Conservation (phyloP, 2,888 invertebrate species). For the Caradrina clavipalpis region DNA sequence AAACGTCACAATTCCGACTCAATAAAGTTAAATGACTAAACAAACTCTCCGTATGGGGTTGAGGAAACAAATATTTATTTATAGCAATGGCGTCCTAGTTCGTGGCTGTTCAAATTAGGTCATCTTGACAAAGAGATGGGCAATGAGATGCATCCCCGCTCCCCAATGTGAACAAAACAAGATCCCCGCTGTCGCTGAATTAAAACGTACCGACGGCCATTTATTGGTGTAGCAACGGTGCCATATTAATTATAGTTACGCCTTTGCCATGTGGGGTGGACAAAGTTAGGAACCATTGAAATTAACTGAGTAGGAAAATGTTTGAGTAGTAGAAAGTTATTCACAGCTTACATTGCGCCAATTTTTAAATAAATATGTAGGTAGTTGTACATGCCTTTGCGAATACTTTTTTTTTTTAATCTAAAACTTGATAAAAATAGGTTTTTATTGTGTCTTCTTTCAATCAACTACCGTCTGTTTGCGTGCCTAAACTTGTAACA, state of each 20-base stretch:
- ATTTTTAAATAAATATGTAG: no score
- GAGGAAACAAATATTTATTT: constrained; percentile 36
- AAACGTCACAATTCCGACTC: neutral
- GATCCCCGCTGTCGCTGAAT: constrained; percentile 28
- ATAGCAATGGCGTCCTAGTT: constrained; percentile 71
- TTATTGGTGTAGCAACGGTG: constrained; percentile 1
- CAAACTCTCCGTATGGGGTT: constrained; percentile 8
- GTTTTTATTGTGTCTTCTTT: no score
- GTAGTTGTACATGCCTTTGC: no score
- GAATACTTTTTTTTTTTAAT: no score
- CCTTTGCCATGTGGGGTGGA: neutral
- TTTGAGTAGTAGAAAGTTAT: neutral
- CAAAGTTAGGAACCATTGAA: neutral
- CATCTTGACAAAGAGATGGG: constrained; percentile 74
- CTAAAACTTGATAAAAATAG: no score
- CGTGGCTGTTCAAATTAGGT: constrained; percentile 72
- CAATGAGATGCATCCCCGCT: constrained; percentile 73
- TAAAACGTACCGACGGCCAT: constrained; percentile 24
- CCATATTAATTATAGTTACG: constrained; percentile 11
- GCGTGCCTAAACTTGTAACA: no score
- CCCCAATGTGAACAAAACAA: constrained; percentile 56
- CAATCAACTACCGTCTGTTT: no score
- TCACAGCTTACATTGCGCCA: no score
- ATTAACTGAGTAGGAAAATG: neutral
- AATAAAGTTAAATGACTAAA: constrained; percentile 14